Evolutionary conservation across 2,888 invertebrate genomes (phyloP).

Genomic region (Papilio elwesi): DNA sequence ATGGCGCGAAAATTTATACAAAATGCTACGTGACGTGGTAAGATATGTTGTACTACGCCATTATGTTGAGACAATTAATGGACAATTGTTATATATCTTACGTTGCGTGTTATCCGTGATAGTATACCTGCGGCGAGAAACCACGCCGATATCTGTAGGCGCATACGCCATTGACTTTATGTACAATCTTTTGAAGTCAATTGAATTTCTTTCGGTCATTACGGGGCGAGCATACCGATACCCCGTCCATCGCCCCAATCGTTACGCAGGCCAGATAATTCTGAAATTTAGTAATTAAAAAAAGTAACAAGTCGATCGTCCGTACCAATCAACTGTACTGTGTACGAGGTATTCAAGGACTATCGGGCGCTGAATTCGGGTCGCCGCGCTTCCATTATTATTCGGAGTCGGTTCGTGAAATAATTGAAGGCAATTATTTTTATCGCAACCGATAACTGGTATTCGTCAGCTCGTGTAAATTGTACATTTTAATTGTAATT

Average conservation of each 20-base stretch:
- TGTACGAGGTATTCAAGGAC: background rate
- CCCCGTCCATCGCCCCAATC: background rate
- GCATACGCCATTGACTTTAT: too few species aligned
- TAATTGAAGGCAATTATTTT: slow-evolving; percentile 32
- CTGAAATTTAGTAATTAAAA: background rate
- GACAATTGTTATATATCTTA: too few species aligned
- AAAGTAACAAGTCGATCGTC: background rate
- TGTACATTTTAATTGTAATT: slow-evolving; percentile 31
- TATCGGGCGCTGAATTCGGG: background rate
- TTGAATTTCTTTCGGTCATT: too few species aligned
- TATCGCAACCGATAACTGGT: slow-evolving; percentile 25
- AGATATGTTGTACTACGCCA: too few species aligned
- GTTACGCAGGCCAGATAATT: background rate
- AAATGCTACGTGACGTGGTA: too few species aligned
- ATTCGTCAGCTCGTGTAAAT: slow-evolving; percentile 22
- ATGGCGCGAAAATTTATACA: too few species aligned
- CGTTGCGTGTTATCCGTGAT: too few species aligned
- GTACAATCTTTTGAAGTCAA: too few species aligned
- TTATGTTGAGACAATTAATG: too few species aligned
- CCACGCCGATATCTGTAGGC: too few species aligned
- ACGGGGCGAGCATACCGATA: too few species aligned
- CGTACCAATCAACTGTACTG: background rate
- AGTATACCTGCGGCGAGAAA: too few species aligned
- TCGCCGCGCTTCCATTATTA: slow-evolving; percentile 24
- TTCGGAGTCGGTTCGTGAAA: slow-evolving; percentile 15